A percentile compares a stretch with the other conserved stretches of the same genome.
These are phyloP conservation scores for Oligia strigilis DNA, from an alignment of 2,888 invertebrate species.

Conservation along the genomic window DNA sequence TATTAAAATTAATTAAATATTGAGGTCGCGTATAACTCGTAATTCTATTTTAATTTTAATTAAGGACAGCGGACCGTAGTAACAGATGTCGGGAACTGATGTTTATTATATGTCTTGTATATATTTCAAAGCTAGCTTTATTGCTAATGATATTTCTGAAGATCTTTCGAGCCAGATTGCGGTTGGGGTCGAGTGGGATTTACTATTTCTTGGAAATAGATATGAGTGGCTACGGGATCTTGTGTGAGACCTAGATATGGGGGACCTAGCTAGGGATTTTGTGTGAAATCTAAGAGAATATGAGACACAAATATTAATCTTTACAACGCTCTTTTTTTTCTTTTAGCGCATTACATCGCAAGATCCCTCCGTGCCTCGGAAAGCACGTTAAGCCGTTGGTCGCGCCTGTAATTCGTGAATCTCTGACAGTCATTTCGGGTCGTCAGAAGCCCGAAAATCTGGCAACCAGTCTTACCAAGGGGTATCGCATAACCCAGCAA, in stretches of 20 bases:
- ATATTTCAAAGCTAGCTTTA: conserved; percentile 62
- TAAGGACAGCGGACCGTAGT: conserved; percentile 77
- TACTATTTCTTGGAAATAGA: conserved; percentile 30
- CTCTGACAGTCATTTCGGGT: too few species aligned
- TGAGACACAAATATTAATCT: neutral
- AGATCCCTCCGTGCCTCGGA: too few species aligned
- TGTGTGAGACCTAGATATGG: neutral
- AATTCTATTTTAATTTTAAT: conserved; percentile 85
- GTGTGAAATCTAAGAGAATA: neutral
- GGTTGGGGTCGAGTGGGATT: conserved; percentile 13
- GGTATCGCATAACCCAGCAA: too few species aligned
- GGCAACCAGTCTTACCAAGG: too few species aligned
- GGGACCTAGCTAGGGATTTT: too few species aligned
- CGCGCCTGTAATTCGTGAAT: too few species aligned
- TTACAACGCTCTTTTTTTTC: neutral
- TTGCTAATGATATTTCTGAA: conserved; percentile 62
- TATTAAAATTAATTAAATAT: conserved; percentile 79
- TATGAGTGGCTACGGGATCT: neutral
- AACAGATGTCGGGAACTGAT: conserved; percentile 82
- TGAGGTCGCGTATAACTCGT: conserved; percentile 80
- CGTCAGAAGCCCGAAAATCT: too few species aligned
- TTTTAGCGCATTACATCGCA: too few species aligned
- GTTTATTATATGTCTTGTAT: conserved; percentile 72
- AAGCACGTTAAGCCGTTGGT: too few species aligned
- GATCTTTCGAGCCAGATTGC: conserved; percentile 56